phyloP scores from a whole-genome alignment of 2,888 invertebrate species.

The Pandemis cinnamomeana region DNA sequence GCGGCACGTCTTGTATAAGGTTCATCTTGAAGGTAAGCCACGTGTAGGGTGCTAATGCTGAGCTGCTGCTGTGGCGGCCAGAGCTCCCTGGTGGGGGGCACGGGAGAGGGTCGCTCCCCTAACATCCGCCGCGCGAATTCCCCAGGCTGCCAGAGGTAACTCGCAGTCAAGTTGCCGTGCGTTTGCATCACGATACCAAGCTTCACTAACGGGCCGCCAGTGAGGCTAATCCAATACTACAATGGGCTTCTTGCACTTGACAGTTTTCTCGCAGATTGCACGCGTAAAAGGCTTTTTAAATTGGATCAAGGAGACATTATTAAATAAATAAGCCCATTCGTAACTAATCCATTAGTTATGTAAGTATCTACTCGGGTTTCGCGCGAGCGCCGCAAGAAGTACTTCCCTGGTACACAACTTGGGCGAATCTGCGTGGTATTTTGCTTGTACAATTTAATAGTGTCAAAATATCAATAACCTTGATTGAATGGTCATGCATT shows the following conservation, averaged over 20 bases:
- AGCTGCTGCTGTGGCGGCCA: conserved; percentile 75
- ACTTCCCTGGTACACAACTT: conserved; percentile 16
- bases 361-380: conserved; percentile 13
- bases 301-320: conserved; percentile 67
- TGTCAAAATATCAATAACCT: neutral
- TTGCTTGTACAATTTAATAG: conserved; percentile 14
- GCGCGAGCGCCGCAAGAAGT: conserved; percentile 3
- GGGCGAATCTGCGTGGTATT: neutral
- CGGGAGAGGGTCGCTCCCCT: conserved; percentile 76
- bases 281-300: conserved; percentile 63
- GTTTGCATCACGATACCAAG: conserved; percentile 74
- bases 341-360: conserved; percentile 48
- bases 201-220: conserved; percentile 66
- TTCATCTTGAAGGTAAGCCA: conserved; percentile 75
- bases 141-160: conserved; percentile 81
- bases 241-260: conserved; percentile 72
- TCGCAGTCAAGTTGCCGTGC: conserved; percentile 78
- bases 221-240: conserved; percentile 74
- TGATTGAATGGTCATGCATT: neutral
- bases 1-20: conserved; percentile 64
- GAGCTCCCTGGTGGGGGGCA: conserved; percentile 76
- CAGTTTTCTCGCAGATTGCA: conserved; percentile 69
- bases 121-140: conserved; percentile 78
- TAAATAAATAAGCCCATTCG: conserved; percentile 54
- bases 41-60: conserved; percentile 78